These are phyloP conservation scores for Polypterus senegalus DNA, from an alignment of 2,113 vertebrate genomes.

Conservation along the genomic window DNA sequence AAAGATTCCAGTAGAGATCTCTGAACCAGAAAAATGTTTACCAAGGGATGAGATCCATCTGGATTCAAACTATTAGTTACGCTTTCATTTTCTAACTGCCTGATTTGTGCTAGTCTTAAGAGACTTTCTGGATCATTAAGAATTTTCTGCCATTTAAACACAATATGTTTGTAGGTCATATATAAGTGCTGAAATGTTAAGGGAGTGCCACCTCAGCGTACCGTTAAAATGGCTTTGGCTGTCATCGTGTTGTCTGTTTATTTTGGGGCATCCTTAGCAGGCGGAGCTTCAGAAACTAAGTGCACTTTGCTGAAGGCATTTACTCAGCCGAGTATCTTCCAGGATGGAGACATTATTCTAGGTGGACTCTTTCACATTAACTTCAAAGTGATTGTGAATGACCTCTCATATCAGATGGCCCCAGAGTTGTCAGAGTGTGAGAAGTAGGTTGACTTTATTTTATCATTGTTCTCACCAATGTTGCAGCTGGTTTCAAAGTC, in stretches of 20 bases:
- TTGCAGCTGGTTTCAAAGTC: not conserved
- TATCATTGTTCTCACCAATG: too few relatives aligned
- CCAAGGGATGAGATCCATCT: too few relatives aligned
- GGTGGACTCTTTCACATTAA: conserved; percentile 39
- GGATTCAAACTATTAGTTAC: too few relatives aligned
- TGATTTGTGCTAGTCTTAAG: not conserved
- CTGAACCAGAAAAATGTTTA: too few relatives aligned
- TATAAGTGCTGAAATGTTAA: not conserved
- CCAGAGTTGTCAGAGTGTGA: conserved; percentile 29
- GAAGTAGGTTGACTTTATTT: conserved; percentile 25
- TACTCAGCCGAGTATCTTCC: conserved; percentile 28
- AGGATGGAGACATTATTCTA: conserved; percentile 42
- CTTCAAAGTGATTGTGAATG: conserved; percentile 18
- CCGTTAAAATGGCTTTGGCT: not conserved
- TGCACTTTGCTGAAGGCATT: not conserved
- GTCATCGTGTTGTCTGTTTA: not conserved
- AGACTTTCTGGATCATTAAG: not conserved
- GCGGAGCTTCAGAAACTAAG: not conserved
- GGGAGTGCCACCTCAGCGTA: not conserved
- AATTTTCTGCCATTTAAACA: not conserved
- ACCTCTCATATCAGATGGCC: conserved; percentile 25
- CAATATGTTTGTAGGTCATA: too few relatives aligned
- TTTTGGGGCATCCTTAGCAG: not conserved
- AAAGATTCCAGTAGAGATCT: too few relatives aligned
- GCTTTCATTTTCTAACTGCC: too few relatives aligned